Evolutionary conservation across 2,888 invertebrate species (phyloP).

Genomic region (Chrysolina americana): DNA sequence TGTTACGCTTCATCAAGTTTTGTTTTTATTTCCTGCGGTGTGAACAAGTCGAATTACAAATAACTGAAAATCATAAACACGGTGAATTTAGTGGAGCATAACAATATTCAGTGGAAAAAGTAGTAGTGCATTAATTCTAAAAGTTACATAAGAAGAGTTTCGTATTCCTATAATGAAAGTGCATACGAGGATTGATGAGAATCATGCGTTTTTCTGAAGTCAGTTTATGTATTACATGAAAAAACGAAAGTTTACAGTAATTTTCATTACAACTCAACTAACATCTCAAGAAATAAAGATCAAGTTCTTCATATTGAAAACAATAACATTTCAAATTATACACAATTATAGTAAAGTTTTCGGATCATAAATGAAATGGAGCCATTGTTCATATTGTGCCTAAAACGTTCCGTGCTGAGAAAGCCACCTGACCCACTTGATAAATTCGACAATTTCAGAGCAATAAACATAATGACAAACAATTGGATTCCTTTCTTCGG

Average conservation of each 20-base stretch:
- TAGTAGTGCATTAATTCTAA: conserved; percentile 5
- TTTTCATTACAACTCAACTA: too few relatives aligned
- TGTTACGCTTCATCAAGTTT: neutral
- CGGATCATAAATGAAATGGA: too few relatives aligned
- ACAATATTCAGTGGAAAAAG: conserved; percentile 2
- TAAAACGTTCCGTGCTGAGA: too few relatives aligned
- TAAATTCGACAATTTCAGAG: neutral
- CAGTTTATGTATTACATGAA: neutral
- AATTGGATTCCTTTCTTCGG: neutral
- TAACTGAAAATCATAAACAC: neutral
- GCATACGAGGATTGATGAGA: conserved; percentile 10
- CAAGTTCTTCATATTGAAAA: too few relatives aligned
- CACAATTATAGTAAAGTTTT: too few relatives aligned
- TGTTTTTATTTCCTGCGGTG: conserved; percentile 6
- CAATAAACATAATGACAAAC: neutral
- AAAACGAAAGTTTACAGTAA: neutral
- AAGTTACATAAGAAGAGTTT: conserved; percentile 10
- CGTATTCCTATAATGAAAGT: conserved; percentile 13
- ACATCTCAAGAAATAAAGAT: too few relatives aligned
- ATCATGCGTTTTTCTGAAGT: conserved; percentile 8
- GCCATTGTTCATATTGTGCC: too few relatives aligned
- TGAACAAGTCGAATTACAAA: conserved; percentile 14
- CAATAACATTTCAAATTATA: too few relatives aligned
- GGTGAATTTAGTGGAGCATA: neutral
- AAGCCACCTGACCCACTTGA: neutral